A percentile compares a stretch with the other conserved stretches of the same genome.
These are phyloP conservation scores for Paedocypris micromegethes DNA, from an alignment of 2,797 vertebrate genomes.

Conservation along the genomic window DNA sequence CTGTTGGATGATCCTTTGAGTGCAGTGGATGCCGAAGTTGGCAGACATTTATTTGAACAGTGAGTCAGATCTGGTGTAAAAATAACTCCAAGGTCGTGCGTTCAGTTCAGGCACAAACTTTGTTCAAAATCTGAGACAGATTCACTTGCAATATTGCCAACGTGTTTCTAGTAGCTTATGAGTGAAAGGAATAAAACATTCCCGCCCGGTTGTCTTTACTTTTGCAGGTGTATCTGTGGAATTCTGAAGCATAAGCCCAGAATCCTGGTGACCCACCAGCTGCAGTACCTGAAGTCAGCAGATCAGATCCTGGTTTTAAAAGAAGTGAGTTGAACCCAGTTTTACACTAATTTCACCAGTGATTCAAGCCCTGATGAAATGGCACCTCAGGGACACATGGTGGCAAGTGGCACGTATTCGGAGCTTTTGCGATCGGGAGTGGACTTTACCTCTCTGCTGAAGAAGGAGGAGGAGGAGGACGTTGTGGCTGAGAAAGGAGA, in stretches of 20 bases:
- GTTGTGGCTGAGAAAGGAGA: constrained; percentile 48
- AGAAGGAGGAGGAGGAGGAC: constrained; percentile 79
- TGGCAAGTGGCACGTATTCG: constrained; percentile 81
- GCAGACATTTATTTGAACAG: constrained; percentile 88
- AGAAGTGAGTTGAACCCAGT: constrained; percentile 68
- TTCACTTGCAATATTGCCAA: too few species aligned
- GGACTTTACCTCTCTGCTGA: constrained; percentile 88
- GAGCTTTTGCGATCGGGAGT: constrained; percentile 83
- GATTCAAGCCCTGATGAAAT: not conserved
- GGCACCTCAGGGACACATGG: constrained; percentile 77
- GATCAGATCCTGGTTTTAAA: constrained; percentile 89
- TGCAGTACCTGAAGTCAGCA: constrained; percentile 86
- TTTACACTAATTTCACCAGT: not conserved
- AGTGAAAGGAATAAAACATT: too few species aligned
- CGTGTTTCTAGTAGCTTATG: too few species aligned
- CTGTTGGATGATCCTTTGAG: constrained; percentile 92
- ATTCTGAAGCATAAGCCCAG: constrained; percentile 81
- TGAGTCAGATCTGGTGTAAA: constrained; percentile 59
- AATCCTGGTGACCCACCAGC: constrained; percentile 90
- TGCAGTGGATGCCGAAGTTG: constrained; percentile 90
- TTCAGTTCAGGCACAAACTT: too few species aligned
- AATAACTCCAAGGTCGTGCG: too few species aligned
- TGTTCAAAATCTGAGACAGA: too few species aligned
- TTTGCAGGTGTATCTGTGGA: constrained; percentile 88
- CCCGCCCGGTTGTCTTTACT: not conserved